Base-by-base conservation (phyloP, 2,888 invertebrate genomes). In the Synanthedon andrenaeformis region DNA sequence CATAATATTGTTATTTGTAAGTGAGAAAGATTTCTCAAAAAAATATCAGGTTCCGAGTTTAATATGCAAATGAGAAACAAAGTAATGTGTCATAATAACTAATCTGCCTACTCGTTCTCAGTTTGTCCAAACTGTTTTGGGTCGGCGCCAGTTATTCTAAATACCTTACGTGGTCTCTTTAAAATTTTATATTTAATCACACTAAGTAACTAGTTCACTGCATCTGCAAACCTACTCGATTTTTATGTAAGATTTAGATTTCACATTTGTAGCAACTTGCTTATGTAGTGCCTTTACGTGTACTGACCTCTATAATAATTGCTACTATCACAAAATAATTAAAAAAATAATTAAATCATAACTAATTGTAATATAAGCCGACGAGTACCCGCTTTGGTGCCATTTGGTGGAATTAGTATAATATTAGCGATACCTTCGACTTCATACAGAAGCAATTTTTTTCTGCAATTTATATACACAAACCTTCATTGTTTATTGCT, bases 61-160 rank as follows among this genome's bases (percentile, higher is more conserved):
- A 6, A 42, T 45, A 55, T 54, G 51, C 67, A 67, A 72, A 69
- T 65, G 49, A 10, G 62, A 67, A 74, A 77, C 72, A 75, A 76
- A 74, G 71, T 74, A 70, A 70, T 72, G 69, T 75, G 76, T 78
- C 76, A 76, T 79, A 79, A 80, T 79, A 80, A 79, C 74, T 76
- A 78, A 82, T 79, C 74, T 77, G 70, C 77, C 76, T 77, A 78
- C 78, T 71, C 73, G 71, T 71, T 75, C 67, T 79, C 77, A 74
- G 78, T 79, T 79, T 80, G 75, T 65, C 62, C 63, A 72, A 72
- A 71, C 70, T 69, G 69, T 70, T 66, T 79, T 79, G 79, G 82
- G 72, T 58, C 62, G 60, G 59, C 73, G 81, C 82, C 82, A 82
- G 74, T 64, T 71, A 79, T 73, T 76, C 75, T 72, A 79, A 78